Percentiles rank a stretch among this genome's conserved stretches.
Conservation (phyloP, 2,888 invertebrate genomes). For the Troglohyphantes excavatus region DNA sequence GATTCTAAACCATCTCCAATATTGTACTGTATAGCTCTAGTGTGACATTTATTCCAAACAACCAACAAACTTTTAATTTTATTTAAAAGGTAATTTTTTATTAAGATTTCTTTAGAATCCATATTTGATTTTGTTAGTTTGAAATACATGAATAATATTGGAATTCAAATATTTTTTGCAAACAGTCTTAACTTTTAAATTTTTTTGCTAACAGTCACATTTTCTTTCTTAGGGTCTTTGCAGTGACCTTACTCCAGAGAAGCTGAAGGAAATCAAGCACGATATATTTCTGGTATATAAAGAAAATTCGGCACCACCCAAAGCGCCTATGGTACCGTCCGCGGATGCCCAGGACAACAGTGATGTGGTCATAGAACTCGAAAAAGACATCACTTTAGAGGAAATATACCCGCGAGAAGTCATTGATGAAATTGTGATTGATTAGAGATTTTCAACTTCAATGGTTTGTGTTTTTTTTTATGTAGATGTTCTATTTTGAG, state of each 20-base stretch:
- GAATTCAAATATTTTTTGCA: too few relatives aligned
- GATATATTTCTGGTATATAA: constrained; percentile 11
- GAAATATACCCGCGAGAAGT: neutral
- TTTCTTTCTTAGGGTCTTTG: constrained; percentile 42
- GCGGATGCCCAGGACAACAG: neutral
- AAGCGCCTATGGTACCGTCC: neutral
- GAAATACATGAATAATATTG: too few relatives aligned
- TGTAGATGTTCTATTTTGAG: too few relatives aligned
- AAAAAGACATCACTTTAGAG: neutral
- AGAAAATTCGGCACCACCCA: neutral
- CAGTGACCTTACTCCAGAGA: constrained; percentile 18
- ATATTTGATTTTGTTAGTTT: too few relatives aligned
- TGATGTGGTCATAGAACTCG: neutral
- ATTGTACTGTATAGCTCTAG: too few relatives aligned
- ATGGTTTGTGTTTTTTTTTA: too few relatives aligned
- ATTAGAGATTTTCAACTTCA: too few relatives aligned
- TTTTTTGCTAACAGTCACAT: neutral
- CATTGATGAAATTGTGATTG: neutral
- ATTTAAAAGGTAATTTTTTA: too few relatives aligned
- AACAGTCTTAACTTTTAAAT: neutral
- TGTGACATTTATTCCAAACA: too few relatives aligned
- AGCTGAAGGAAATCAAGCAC: constrained; percentile 25
- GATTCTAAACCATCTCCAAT: too few relatives aligned
- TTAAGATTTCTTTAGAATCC: too few relatives aligned
- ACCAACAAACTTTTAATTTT: too few relatives aligned